phyloP scores from a whole-genome alignment of 2,888 invertebrate species.

The Trachelus troglodyta region DNA sequence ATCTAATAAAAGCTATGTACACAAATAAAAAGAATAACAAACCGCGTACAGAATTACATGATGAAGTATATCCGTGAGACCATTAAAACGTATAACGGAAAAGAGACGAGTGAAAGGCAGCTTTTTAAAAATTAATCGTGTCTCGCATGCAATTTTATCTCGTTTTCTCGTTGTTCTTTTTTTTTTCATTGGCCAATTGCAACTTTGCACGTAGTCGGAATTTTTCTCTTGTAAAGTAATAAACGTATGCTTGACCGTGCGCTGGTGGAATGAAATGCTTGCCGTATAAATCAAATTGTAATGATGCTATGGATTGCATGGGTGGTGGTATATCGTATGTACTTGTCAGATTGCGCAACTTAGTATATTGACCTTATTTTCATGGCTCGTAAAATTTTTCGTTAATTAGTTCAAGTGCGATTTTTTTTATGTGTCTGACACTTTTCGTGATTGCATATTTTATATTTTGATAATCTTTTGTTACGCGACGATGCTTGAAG shows the following conservation, averaged over 20 bases:
- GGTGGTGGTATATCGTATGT: neutral
- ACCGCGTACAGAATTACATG: neutral
- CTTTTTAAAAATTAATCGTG: neutral
- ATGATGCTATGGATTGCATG: neutral
- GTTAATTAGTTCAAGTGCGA: neutral
- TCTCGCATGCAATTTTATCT: neutral
- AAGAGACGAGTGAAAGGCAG: neutral
- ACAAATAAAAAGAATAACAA: neutral
- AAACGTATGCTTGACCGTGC: neutral
- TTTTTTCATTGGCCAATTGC: neutral
- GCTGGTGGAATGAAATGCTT: neutral
- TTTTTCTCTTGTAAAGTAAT: neutral
- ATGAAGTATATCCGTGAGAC: neutral
- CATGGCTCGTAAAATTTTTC: neutral
- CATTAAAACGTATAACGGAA: neutral
- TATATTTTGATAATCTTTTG: constrained; percentile 5
- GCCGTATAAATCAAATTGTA: neutral
- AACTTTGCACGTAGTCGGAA: neutral
- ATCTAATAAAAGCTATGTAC: neutral
- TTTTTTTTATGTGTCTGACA: neutral
- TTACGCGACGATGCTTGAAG: constrained; percentile 26
- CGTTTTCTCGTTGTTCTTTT: neutral
- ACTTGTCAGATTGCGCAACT: neutral
- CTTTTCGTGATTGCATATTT: neutral
- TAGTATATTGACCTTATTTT: neutral